phyloP scores from a whole-genome alignment of 2,113 vertebrate genomes.

The Pangasianodon hypophthalmus region DNA sequence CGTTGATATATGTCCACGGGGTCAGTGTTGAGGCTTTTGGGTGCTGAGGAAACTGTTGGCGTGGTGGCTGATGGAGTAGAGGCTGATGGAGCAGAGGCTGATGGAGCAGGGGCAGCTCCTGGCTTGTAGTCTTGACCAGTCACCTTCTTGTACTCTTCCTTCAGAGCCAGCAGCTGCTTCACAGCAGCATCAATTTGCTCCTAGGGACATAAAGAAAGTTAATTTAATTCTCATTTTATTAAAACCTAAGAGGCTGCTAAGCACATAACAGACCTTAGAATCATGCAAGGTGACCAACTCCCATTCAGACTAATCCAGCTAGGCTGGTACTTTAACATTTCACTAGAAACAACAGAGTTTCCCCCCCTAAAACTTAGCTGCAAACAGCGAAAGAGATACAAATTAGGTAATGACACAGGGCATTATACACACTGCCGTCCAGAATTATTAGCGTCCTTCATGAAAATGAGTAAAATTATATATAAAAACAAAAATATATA shows the following conservation, averaged over 20 bases:
- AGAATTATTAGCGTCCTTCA: not conserved
- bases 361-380: not conserved
- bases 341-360: not conserved
- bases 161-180: conserved; percentile 80
- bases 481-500: not conserved
- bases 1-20: conserved; percentile 63
- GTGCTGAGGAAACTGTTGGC: conserved; percentile 51
- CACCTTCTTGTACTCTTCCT: conserved; percentile 81
- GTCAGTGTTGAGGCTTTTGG: conserved; percentile 44
- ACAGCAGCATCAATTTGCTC: conserved; percentile 79
- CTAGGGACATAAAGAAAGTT: conserved; percentile 52
- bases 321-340: not conserved
- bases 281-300: not conserved
- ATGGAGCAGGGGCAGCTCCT: conserved; percentile 59
- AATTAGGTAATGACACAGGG: not conserved
- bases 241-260: not conserved
- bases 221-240: not conserved
- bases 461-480: not conserved
- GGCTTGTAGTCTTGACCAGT: conserved; percentile 85
- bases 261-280: not conserved
- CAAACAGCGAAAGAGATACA: not conserved
- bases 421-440: not conserved
- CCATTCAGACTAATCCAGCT: not conserved
- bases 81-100: conserved; percentile 53
- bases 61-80: conserved; percentile 49